phyloP scores from a whole-genome alignment of 2,888 invertebrate species.

The Ectemnius cavifrons region DNA sequence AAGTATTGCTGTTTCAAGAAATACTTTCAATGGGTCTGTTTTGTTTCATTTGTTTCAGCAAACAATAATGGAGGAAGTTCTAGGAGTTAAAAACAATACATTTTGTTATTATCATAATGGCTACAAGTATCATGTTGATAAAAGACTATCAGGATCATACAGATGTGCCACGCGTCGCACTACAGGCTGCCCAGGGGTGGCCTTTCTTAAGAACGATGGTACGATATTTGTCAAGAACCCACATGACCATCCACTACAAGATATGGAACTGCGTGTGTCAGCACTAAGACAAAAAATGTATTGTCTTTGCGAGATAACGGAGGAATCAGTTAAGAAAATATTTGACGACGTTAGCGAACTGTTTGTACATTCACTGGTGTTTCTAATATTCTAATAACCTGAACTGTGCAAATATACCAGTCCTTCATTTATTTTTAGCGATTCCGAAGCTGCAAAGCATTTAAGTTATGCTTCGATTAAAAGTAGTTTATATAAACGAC shows the following conservation, averaged over 20 bases:
- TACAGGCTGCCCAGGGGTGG: neutral
- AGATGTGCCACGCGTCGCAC: conserved; percentile 4
- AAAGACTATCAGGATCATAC: neutral
- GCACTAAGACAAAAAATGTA: neutral
- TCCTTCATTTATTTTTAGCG: neutral
- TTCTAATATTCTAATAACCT: neutral
- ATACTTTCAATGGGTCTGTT: conserved; percentile 1
- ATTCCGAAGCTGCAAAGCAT: conserved; percentile 7
- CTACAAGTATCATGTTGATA: neutral
- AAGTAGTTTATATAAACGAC: neutral
- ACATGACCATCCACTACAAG: no score
- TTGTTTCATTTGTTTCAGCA: neutral
- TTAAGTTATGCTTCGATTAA: conserved; percentile 6
- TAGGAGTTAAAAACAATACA: neutral
- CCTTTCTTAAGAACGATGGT: neutral
- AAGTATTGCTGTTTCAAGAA: conserved; percentile 1
- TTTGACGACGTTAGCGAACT: neutral
- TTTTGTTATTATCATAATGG: neutral
- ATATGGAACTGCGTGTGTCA: neutral
- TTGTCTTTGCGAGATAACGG: neutral
- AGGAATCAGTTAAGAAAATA: neutral
- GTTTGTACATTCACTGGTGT: neutral
- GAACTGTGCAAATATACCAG: neutral
- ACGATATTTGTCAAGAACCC: neutral
- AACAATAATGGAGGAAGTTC: neutral